phyloP scores from a whole-genome alignment of 2,888 invertebrate genomes.

The Lapara coniferarum region DNA sequence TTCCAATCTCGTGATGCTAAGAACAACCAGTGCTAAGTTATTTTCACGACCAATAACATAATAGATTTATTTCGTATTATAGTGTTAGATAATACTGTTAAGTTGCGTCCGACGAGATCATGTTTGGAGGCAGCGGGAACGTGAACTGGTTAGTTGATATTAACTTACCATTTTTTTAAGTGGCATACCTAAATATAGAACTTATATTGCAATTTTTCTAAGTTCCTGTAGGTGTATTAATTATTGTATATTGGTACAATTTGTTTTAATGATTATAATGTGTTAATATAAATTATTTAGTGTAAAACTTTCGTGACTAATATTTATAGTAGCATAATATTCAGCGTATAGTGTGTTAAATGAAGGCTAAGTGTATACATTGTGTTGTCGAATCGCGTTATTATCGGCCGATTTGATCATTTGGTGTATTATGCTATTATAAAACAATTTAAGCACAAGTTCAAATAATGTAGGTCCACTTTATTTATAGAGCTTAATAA shows the following conservation, averaged over 20 bases:
- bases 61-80: conserved; percentile 63
- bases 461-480: conserved; percentile 81
- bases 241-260: conserved; percentile 82
- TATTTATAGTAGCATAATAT: conserved; percentile 68
- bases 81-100: conserved; percentile 63
- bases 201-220: conserved; percentile 83
- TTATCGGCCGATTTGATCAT: conserved; percentile 27
- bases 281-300: conserved; percentile 82
- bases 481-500: conserved; percentile 77
- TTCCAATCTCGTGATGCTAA: conserved; percentile 70
- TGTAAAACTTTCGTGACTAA: conserved; percentile 67
- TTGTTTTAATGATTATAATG: conserved; percentile 78
- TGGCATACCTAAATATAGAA: conserved; percentile 83
- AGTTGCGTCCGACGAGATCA: conserved; percentile 58
- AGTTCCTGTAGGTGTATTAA: conserved; percentile 83
- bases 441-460: conserved; percentile 77
- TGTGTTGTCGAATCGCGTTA: conserved; percentile 20
- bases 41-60: conserved; percentile 68
- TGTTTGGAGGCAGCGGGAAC: conserved; percentile 48
- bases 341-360: conserved; percentile 30
- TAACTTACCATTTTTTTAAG: conserved; percentile 73
- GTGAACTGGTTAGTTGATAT: conserved; percentile 62
- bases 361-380: conserved; percentile 15
- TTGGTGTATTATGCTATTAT: conserved; percentile 67
- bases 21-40: conserved; percentile 62